Evolutionary conservation across 2,888 invertebrate species (phyloP).

Genomic region (Leptinotarsa juncta): DNA sequence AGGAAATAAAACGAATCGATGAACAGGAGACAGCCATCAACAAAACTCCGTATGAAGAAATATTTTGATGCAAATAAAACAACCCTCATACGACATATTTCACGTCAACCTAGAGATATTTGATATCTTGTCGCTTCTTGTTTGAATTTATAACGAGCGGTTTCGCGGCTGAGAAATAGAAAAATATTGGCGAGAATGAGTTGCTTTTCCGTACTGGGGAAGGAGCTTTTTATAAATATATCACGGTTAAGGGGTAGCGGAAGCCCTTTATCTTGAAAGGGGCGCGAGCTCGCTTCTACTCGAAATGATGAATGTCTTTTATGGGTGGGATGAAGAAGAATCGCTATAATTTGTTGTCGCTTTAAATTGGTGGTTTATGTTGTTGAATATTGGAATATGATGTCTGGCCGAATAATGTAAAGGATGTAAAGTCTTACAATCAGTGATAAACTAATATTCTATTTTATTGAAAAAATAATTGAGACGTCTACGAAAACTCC

Average conservation of each 20-base stretch:
- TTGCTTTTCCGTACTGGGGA: slow-evolving; percentile 9
- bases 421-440: too few species aligned
- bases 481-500: too few species aligned
- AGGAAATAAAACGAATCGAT: too few species aligned
- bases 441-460: too few species aligned
- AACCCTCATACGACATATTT: neutral
- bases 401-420: neutral
- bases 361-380: slow-evolving; percentile 2
- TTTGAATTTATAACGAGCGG: slow-evolving; percentile 8
- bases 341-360: slow-evolving; percentile 8
- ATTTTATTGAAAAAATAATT: too few species aligned
- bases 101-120: neutral
- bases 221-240: slow-evolving; percentile 18
- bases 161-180: slow-evolving; percentile 5
- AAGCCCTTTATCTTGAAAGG: slow-evolving; percentile 18
- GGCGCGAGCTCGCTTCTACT: slow-evolving; percentile 15
- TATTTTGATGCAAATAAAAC: neutral
- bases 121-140: slow-evolving; percentile 5
- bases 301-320: slow-evolving; percentile 10
- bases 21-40: too few species aligned
- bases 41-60: neutral
- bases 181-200: slow-evolving; percentile 19
- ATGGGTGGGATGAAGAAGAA: slow-evolving; percentile 18
- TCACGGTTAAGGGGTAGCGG: slow-evolving; percentile 19
- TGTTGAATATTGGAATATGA: neutral